Evolutionary conservation across 2,888 invertebrate genomes (phyloP).

Genomic region (Lycia hirtaria): DNA sequence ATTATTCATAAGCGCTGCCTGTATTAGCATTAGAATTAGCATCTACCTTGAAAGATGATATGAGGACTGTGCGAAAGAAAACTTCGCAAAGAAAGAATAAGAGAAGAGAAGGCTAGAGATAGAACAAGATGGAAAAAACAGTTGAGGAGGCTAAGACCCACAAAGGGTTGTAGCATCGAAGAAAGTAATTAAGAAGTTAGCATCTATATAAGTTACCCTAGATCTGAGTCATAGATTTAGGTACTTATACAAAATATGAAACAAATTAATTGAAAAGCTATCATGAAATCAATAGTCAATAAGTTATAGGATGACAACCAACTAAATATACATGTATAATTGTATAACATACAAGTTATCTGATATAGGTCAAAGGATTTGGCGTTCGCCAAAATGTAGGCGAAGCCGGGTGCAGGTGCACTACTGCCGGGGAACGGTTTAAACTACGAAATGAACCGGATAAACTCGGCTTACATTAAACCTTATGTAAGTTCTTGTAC

Average conservation of each 20-base stretch:
- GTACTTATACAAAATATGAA: background rate
- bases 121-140: too few relatives aligned
- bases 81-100: too few relatives aligned
- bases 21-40: too few relatives aligned
- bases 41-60: too few relatives aligned
- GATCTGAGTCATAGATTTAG: too few relatives aligned
- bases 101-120: too few relatives aligned
- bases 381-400: conserved; percentile 45
- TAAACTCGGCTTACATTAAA: conserved; percentile 42
- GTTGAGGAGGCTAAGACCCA: too few relatives aligned
- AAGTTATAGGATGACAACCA: conserved; percentile 42
- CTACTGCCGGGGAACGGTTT: conserved; percentile 36
- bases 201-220: too few relatives aligned
- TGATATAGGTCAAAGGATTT: conserved; percentile 56
- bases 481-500: conserved; percentile 40
- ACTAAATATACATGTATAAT: conserved; percentile 39
- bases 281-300: conserved; percentile 9
- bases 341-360: conserved; percentile 47
- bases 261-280: background rate
- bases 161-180: too few relatives aligned
- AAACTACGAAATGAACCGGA: conserved; percentile 39
- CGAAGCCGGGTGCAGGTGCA: conserved; percentile 48
- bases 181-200: too few relatives aligned
- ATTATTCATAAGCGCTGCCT: too few relatives aligned
- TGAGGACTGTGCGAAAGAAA: too few relatives aligned